Percentiles rank a stretch among this genome's conserved stretches.
Evolutionary conservation across 2,797 vertebrate genomes (phyloP).

Genomic region (Falco concolor): DNA sequence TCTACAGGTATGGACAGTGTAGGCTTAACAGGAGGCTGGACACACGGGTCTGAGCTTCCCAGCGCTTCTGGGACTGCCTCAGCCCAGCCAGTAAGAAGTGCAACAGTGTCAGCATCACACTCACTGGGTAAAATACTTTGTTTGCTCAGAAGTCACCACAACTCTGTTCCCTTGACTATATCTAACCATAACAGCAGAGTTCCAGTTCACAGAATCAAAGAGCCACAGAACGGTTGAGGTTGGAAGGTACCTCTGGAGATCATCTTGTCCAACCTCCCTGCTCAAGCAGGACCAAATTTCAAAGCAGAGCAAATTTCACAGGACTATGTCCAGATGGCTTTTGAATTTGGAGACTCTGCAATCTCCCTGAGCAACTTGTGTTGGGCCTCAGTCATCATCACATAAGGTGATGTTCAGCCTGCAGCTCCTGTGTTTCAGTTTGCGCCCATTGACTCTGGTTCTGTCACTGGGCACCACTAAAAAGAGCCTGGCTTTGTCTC

Average conservation of each 20-base stretch:
- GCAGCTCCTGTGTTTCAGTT: background rate
- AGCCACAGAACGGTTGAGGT: background rate
- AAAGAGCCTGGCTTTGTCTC: background rate
- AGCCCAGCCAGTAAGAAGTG: background rate
- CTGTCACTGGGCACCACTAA: background rate
- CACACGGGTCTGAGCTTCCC: background rate
- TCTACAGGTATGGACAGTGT: background rate
- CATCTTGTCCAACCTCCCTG: background rate
- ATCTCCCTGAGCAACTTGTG: background rate
- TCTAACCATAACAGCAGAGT: background rate
- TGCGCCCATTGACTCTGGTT: background rate
- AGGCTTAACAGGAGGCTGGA: background rate
- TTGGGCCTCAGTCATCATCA: background rate
- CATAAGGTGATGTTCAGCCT: background rate
- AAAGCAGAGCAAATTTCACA: accelerated
- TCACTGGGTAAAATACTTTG: background rate
- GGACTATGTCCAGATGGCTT: background rate
- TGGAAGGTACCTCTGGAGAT: background rate
- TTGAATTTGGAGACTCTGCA: background rate
- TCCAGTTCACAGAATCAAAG: background rate
- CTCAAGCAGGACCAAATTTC: background rate
- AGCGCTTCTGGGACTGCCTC: background rate
- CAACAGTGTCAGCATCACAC: background rate
- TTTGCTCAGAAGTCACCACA: background rate
- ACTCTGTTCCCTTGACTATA: background rate